Conservation (phyloP, 2,888 invertebrate genomes). For the Tillus elongatus region DNA sequence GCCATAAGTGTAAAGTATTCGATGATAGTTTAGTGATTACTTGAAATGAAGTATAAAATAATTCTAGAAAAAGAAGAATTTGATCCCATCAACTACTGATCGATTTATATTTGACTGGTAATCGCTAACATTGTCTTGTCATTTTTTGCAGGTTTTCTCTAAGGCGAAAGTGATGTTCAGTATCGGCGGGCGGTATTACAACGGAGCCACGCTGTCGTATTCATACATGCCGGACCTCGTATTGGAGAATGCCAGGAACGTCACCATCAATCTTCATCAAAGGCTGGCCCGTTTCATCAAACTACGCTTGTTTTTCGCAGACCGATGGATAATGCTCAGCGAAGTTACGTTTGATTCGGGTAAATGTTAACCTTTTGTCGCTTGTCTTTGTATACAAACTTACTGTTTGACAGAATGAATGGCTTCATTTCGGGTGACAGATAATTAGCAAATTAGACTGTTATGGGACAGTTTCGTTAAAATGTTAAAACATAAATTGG, state of each 20-base stretch:
- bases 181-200: slow-evolving; percentile 49
- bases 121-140: too few relatives aligned
- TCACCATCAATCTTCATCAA: slow-evolving; percentile 56
- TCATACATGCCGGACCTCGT: slow-evolving; percentile 52
- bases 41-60: too few relatives aligned
- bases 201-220: slow-evolving; percentile 47
- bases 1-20: too few relatives aligned
- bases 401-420: too few relatives aligned
- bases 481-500: too few relatives aligned
- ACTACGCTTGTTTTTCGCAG: slow-evolving; percentile 55
- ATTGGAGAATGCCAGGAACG: slow-evolving; percentile 58
- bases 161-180: slow-evolving; percentile 57
- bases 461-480: too few relatives aligned
- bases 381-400: neutral
- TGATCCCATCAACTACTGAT: too few relatives aligned
- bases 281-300: slow-evolving; percentile 53
- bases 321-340: slow-evolving; percentile 63
- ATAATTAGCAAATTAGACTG: too few relatives aligned
- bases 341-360: slow-evolving; percentile 56
- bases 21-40: too few relatives aligned
- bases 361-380: slow-evolving; percentile 37
- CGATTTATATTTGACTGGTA: too few relatives aligned
- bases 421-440: too few relatives aligned
- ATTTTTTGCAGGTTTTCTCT: slow-evolving; percentile 51
- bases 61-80: too few relatives aligned